These are phyloP conservation scores for Carapus acus DNA, from an alignment of 2,797 vertebrate genomes.

Conservation along the genomic window DNA sequence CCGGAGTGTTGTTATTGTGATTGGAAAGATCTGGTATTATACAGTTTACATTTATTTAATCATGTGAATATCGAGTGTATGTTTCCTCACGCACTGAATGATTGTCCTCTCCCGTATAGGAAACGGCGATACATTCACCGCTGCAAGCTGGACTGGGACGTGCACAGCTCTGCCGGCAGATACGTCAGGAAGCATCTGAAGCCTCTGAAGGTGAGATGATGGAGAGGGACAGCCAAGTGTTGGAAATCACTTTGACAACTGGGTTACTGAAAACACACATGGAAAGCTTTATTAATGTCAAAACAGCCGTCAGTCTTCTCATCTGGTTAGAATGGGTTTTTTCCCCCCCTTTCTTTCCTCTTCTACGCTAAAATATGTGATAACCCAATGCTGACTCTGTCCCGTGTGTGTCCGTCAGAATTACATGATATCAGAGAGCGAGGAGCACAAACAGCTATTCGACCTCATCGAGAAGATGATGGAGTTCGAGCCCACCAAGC, in stretches of 20 bases:
- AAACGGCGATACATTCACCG: slow-evolving; percentile 78
- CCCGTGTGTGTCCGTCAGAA: slow-evolving; percentile 64
- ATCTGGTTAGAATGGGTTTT: no score
- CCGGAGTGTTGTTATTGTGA: no score
- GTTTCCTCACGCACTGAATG: no score
- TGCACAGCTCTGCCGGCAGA: slow-evolving; percentile 76
- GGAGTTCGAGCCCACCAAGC: slow-evolving; percentile 78
- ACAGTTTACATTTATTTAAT: no score
- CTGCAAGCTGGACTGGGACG: slow-evolving; percentile 81
- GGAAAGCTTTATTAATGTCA: background rate
- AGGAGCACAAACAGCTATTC: slow-evolving; percentile 79
- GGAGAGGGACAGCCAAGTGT: no score
- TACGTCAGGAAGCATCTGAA: slow-evolving; percentile 79
- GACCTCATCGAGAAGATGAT: slow-evolving; percentile 84
- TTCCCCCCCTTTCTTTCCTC: background rate
- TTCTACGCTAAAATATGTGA: no score
- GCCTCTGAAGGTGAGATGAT: slow-evolving; percentile 77
- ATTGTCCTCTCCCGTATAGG: slow-evolving; percentile 54
- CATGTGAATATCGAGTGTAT: no score
- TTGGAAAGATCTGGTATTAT: no score
- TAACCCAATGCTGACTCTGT: no score
- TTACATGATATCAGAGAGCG: slow-evolving; percentile 75
- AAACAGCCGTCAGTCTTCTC: no score
- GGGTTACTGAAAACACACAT: background rate
- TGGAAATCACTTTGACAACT: background rate